Conservation (phyloP, 1,140 invertebrate genomes). For the Apis dorsata region DNA sequence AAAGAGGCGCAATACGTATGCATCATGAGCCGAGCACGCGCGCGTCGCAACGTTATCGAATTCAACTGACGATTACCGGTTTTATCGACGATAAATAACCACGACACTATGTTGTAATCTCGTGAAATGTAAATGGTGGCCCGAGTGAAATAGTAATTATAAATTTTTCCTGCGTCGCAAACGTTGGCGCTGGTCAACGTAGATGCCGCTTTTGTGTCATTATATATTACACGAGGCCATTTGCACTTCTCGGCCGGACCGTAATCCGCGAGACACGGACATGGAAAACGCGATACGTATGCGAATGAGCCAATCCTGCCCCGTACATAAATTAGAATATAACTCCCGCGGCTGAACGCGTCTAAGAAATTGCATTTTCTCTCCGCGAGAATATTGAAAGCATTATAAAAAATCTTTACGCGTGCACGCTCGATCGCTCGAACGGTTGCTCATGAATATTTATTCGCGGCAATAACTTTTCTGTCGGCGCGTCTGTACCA, state of each 20-base stretch:
- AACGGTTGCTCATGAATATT: conserved; percentile 27
- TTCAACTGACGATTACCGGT: conserved; percentile 1
- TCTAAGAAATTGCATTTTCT: conserved; percentile 41
- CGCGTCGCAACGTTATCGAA: conserved; percentile 8
- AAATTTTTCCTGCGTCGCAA: conserved; percentile 29
- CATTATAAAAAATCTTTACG: conserved; percentile 10
- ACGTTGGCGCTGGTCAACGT: conserved; percentile 30
- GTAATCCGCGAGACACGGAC: conserved; percentile 34
- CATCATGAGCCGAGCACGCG: background rate
- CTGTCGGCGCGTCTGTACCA: background rate
- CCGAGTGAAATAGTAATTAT: conserved; percentile 43
- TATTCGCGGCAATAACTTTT: conserved; percentile 1
- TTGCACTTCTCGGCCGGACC: conserved; percentile 35
- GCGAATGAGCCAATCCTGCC: conserved; percentile 29
- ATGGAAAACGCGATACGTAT: conserved; percentile 34
- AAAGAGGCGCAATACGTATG: background rate
- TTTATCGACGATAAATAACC: conserved; percentile 46
- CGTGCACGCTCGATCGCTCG: background rate
- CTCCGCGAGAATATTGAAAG: conserved; percentile 26
- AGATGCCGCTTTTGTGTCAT: conserved; percentile 27
- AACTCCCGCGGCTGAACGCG: conserved; percentile 20
- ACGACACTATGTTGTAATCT: conserved; percentile 24
- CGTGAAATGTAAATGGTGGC: background rate
- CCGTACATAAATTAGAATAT: conserved; percentile 49
- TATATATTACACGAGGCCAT: conserved; percentile 40